Conservation (phyloP, 1,140 invertebrate genomes). For the Drusus annulatus region DNA sequence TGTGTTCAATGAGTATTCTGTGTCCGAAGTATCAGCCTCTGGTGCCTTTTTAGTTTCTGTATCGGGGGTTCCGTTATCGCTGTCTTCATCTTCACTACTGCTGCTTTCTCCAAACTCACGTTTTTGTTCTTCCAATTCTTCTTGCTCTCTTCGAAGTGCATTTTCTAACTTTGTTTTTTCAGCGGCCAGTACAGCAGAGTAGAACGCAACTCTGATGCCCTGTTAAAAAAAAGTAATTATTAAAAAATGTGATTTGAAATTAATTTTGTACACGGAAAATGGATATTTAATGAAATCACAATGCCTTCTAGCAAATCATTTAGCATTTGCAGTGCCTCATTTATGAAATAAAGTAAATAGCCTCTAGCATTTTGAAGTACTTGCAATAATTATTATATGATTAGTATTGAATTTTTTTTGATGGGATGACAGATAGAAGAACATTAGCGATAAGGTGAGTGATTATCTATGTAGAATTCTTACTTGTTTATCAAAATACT, state of each 20-base stretch:
- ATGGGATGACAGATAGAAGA: no score
- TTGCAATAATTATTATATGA: no score
- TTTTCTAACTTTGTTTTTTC: constrained; percentile 70
- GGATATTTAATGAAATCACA: no score
- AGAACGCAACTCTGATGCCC: constrained; percentile 84
- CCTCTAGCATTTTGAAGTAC: no score
- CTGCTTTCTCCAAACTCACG: constrained; percentile 58
- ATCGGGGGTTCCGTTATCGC: constrained; percentile 53
- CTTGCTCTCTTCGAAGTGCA: constrained; percentile 64
- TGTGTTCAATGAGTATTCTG: constrained; percentile 43
- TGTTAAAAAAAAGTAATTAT: constrained; percentile 30
- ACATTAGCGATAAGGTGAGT: no score
- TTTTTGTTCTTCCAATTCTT: constrained; percentile 35
- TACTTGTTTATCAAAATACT: constrained; percentile 84
- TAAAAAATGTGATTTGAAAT: no score
- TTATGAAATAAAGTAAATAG: no score
- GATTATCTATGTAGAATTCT: not conserved
- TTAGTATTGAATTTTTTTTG: no score
- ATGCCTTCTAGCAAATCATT: no score
- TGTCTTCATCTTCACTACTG: constrained; percentile 61
- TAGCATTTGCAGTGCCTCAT: no score
- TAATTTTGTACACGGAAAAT: no score
- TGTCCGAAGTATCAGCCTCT: constrained; percentile 34
- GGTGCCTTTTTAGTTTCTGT: constrained; percentile 58
- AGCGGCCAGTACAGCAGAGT: constrained; percentile 80